phyloP scores from a whole-genome alignment of 23 tunicate species.

The Phallusia fumigata region DNA sequence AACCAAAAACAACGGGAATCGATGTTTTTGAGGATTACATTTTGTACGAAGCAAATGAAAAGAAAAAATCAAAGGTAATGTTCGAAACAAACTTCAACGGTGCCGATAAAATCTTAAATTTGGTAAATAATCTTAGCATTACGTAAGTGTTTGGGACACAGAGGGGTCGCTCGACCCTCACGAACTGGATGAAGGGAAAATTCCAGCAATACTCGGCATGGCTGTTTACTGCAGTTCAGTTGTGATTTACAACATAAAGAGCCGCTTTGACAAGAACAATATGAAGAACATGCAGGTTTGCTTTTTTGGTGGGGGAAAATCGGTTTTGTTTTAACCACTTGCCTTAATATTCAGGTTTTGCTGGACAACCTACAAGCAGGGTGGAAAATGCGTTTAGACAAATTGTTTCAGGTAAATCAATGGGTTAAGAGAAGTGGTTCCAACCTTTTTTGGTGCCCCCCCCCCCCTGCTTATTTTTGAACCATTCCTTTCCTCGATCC shows the following conservation, averaged over 20 bases:
- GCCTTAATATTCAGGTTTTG: neutral
- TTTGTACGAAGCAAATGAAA: neutral
- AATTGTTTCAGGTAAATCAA: neutral
- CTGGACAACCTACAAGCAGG: neutral
- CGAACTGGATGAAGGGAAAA: neutral
- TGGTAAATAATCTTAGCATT: neutral
- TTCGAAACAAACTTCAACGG: neutral
- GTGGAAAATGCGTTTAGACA: neutral
- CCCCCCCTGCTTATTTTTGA: too few species aligned
- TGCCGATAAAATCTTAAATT: neutral
- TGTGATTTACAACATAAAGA: neutral
- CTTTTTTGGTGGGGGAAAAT: neutral
- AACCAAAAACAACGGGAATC: neutral
- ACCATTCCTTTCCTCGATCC: too few species aligned
- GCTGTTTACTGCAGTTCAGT: neutral
- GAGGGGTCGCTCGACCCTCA: neutral
- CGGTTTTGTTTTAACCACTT: neutral
- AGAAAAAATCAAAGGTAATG: neutral
- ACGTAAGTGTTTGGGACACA: conserved; percentile 1
- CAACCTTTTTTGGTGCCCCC: too few species aligned
- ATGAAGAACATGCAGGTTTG: neutral
- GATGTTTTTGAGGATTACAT: neutral
- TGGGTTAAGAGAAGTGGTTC: too few species aligned
- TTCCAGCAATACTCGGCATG: conserved; percentile 1
- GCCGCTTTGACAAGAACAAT: neutral